Conservation (phyloP, 2,797 vertebrate genomes). For the Dendrocincla fuliginosa region DNA sequence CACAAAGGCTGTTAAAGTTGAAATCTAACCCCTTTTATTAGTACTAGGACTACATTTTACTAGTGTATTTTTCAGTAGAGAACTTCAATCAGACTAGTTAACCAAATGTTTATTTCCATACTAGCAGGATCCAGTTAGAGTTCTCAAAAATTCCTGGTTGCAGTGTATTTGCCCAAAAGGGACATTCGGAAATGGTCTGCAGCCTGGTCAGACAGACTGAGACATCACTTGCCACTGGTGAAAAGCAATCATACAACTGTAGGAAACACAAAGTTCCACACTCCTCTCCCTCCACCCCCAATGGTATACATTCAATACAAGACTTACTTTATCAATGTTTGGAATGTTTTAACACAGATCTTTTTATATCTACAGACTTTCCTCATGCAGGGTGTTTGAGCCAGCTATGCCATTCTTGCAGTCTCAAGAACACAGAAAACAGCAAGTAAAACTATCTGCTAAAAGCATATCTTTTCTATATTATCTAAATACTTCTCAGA, state of each 20-base stretch:
- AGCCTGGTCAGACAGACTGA: not conserved
- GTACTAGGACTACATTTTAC: not conserved
- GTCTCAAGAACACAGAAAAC: not conserved
- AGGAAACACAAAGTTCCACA: not conserved
- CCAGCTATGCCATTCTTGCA: not conserved
- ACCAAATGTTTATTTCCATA: not conserved
- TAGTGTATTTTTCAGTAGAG: not conserved
- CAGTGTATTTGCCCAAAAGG: not conserved
- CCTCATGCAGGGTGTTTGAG: not conserved
- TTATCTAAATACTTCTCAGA: not conserved
- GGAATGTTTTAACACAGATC: not conserved
- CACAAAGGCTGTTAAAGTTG: not conserved
- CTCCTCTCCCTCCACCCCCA: rapidly evolving
- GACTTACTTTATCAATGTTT: not conserved
- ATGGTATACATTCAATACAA: not conserved
- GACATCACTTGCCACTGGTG: not conserved
- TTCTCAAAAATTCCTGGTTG: not conserved
- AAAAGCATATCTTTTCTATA: not conserved
- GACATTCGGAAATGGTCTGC: not conserved
- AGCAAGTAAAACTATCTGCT: not conserved
- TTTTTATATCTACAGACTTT: not conserved
- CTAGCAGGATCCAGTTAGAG: not conserved
- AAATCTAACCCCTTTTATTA: not conserved
- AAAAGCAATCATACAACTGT: not conserved
- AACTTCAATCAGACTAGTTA: not conserved